Conservation (phyloP, 2,113 vertebrate species). For the Leucoraja erinaceus region DNA sequence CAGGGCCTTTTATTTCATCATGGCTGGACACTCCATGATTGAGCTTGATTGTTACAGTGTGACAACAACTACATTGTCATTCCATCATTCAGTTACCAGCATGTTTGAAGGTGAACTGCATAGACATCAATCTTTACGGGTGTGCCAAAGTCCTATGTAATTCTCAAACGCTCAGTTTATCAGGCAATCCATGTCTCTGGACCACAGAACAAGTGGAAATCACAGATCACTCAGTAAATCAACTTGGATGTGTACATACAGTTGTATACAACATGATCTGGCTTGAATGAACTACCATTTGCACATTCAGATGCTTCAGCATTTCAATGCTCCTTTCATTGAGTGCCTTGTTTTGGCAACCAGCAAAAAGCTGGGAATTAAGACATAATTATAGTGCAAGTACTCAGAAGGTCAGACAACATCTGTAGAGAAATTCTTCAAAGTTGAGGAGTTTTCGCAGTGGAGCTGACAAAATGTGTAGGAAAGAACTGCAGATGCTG, state of each 20-base stretch:
- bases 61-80: constrained; percentile 8
- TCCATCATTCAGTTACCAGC: neutral
- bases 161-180: neutral
- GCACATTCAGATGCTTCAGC: neutral
- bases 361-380: neutral
- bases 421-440: neutral
- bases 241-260: neutral
- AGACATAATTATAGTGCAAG: neutral
- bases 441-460: too few species aligned
- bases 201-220: neutral
- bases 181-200: neutral
- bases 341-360: neutral
- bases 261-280: neutral
- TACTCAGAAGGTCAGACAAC: neutral
- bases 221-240: neutral
- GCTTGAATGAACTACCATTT: neutral
- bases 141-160: neutral
- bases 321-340: neutral
- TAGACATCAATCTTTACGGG: neutral
- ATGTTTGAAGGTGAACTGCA: neutral
- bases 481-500: too few species aligned
- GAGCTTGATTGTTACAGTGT: neutral
- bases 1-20: neutral
- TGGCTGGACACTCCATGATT: neutral
- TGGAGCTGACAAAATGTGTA: too few species aligned